Base-by-base conservation (phyloP, 2,797 vertebrate species). In the Carapus acus region DNA sequence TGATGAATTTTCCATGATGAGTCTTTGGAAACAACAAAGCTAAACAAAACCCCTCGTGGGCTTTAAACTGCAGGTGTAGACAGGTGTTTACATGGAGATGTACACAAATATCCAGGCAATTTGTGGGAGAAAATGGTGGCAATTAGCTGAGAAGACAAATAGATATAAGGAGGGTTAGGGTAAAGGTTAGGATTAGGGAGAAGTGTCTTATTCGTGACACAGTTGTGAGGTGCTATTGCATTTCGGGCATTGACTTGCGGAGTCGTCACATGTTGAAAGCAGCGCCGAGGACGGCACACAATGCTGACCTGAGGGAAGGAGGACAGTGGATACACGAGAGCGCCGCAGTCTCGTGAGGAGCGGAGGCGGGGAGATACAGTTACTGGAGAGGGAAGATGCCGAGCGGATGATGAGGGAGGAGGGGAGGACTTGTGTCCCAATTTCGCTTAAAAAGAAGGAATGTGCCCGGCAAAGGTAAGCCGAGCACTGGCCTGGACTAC, bases 261-360 rank as follows among this genome's bases (percentile, higher is more conserved):
- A 14, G 39, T 44, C 34, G 65, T 65, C 34, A 36, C 50, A 22
- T 31, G 45, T 40, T 60, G 41, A 22, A 40, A 46, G 31, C 41
- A 40, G 39, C 22, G 14, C 8, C 49, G 46, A 55, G 42, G 52
- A 50, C 49, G 63, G 65, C 67, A 63, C 29, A 58, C 49, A 64
- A 21, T 3, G 1, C 15, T 60, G 65, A 76, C 69, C 51, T 51
- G 38, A 24, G 45, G 56, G 43, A 62, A 75, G 65, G 34, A 63
- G 57, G 34, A 62, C 60, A 56, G 55, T 42, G 62, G 78, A 69
- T 38, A 81, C 55, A 49, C 41, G 74, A 84, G 76, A 79, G 53
- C 52, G 49, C 58, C 65, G 38, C 41, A 58, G 63, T 71, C 64
- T 67, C 1, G 8, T 49, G 70, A 79, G 81, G 74, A 78, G 81